Conservation (phyloP, 2,888 invertebrate species). For the Stenodema calcarata region DNA sequence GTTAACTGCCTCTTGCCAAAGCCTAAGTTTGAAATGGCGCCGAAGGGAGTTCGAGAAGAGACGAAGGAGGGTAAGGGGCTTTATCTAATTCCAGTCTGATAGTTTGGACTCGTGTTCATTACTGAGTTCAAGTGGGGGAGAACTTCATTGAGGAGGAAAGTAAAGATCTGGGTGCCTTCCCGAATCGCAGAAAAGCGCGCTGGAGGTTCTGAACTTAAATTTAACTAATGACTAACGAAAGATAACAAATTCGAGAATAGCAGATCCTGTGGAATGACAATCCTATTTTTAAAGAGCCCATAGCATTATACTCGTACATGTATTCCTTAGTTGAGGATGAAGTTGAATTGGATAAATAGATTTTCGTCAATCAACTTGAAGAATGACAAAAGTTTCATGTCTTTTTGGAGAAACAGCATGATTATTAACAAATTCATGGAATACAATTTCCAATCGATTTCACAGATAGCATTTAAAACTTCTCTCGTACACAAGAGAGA, state of each 20-base stretch:
- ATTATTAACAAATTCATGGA: too few species aligned
- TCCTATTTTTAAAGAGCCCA: not conserved
- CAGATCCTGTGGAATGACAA: not conserved
- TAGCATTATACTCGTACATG: not conserved
- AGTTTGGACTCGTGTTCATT: conserved; percentile 52
- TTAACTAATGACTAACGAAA: not conserved
- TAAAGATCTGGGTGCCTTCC: conserved; percentile 20
- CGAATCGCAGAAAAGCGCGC: not conserved
- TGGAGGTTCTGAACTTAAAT: not conserved
- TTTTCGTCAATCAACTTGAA: too few species aligned
- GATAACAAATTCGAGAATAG: not conserved
- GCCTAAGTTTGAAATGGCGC: conserved; percentile 38
- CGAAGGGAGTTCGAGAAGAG: conserved; percentile 33
- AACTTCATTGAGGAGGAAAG: conserved; percentile 29
- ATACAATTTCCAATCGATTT: too few species aligned
- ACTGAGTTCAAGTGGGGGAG: conserved; percentile 31
- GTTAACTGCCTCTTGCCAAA: conserved; percentile 39
- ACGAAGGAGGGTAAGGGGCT: conserved; percentile 10
- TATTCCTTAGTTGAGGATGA: too few species aligned
- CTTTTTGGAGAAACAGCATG: too few species aligned
- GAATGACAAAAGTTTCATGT: too few species aligned
- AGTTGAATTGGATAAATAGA: too few species aligned
- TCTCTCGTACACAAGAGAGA: too few species aligned
- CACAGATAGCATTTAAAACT: too few species aligned
- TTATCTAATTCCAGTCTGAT: conserved; percentile 55